Percentiles rank a stretch among this genome's conserved stretches.
Evolutionary conservation across 1,140 invertebrate genomes (phyloP).

Genomic region (Pachyrhynchus sulphureomaculatus): DNA sequence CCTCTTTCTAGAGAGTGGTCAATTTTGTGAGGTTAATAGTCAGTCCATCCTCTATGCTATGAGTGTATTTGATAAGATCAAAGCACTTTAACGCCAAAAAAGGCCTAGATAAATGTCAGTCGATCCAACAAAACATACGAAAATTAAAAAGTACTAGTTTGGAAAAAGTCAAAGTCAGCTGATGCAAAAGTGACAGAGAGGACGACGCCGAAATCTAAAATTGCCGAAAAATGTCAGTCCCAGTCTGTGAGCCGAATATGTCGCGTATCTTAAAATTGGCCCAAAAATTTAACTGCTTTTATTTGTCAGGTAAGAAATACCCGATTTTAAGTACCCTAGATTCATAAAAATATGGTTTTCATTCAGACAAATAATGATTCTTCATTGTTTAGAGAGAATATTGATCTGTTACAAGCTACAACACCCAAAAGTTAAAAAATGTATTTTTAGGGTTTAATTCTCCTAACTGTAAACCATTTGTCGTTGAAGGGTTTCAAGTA

Average conservation of each 20-base stretch:
- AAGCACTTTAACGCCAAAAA: too few species aligned
- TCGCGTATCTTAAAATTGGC: slow-evolving; percentile 73
- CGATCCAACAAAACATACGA: too few species aligned
- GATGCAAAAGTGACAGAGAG: too few species aligned
- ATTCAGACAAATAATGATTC: not conserved
- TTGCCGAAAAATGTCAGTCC: slow-evolving; percentile 13
- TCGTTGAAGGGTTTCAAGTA: slow-evolving; percentile 84
- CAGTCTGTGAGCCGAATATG: slow-evolving; percentile 52
- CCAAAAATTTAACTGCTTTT: slow-evolving; percentile 84
- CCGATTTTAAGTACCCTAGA: not conserved
- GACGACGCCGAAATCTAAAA: too few species aligned
- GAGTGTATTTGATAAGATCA: too few species aligned
- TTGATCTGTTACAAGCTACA: slow-evolving; percentile 37
- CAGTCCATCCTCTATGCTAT: too few species aligned
- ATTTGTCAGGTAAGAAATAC: slow-evolving; percentile 69
- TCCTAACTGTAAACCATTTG: slow-evolving; percentile 79
- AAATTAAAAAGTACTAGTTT: too few species aligned
- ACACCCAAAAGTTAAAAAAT: slow-evolving; percentile 10
- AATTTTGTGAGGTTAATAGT: too few species aligned
- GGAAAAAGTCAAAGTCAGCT: too few species aligned
- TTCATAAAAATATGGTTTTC: not conserved
- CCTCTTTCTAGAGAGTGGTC: too few species aligned
- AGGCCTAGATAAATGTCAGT: too few species aligned
- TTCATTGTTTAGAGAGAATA: slow-evolving; percentile 18
- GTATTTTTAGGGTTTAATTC: slow-evolving; percentile 44